Evolutionary conservation across 92 coral and sea anemone species (phyloP).

Genomic region (Phenganax marumi): DNA sequence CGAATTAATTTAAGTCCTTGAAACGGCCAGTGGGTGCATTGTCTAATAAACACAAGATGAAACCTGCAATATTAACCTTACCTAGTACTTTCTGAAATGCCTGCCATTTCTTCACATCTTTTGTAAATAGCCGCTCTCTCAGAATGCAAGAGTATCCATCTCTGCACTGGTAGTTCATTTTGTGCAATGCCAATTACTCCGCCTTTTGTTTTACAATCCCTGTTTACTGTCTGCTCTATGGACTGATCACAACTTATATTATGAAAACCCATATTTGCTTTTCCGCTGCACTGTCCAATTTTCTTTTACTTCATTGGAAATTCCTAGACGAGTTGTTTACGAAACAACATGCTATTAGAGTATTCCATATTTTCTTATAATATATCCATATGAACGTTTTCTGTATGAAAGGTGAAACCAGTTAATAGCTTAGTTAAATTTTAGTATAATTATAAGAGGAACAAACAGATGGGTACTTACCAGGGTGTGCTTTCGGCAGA

Average conservation of each 20-base stretch:
- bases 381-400: not conserved
- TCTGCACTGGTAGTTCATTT: not conserved
- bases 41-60: not conserved
- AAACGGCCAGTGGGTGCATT: not conserved
- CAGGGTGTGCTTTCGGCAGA: too few species aligned
- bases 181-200: slow-evolving; percentile 1
- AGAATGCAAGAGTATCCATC: not conserved
- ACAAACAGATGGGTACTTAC: too few species aligned
- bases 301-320: not conserved
- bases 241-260: not conserved
- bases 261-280: not conserved
- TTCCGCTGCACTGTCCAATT: not conserved
- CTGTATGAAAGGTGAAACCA: too few species aligned
- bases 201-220: slow-evolving; percentile 1
- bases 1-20: not conserved
- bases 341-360: slow-evolving; percentile 5
- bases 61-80: too few species aligned
- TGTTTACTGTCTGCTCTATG: not conserved
- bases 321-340: not conserved
- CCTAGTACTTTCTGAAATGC: too few species aligned
- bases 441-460: too few species aligned
- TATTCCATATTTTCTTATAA: not conserved
- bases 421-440: too few species aligned
- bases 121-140: not conserved
- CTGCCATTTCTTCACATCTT: not conserved